A percentile compares a stretch with the other conserved stretches of the same genome.
These are phyloP conservation scores for Arnoldichthys spilopterus DNA, from an alignment of 2,797 vertebrate species.

Conservation along the genomic window DNA sequence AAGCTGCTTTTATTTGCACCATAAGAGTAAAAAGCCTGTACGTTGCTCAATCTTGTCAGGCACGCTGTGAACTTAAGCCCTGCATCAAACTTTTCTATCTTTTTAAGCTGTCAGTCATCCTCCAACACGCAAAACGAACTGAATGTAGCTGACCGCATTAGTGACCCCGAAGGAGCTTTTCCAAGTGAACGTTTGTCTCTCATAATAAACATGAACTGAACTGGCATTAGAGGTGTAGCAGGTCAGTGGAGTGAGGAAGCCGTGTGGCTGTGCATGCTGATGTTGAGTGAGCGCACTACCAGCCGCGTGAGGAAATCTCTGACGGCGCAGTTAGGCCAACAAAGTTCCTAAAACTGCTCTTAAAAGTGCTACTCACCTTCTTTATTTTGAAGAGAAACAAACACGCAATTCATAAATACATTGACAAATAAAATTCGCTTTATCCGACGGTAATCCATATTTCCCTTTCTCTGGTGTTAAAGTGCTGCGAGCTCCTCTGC, in stretches of 20 bases:
- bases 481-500: slow-evolving; percentile 54
- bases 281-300: neutral
- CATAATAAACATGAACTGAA: neutral
- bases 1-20: neutral
- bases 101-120: neutral
- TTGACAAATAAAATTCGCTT: slow-evolving; percentile 74
- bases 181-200: too few relatives aligned
- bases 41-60: neutral
- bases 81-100: neutral
- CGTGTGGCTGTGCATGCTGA: neutral
- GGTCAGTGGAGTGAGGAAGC: slow-evolving; percentile 1
- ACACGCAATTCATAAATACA: slow-evolving; percentile 75
- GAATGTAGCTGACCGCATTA: neutral
- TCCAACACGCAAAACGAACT: neutral
- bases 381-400: slow-evolving; percentile 77
- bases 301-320: neutral
- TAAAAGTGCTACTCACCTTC: slow-evolving; percentile 73
- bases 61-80: neutral
- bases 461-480: slow-evolving; percentile 54
- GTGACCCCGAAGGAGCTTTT: neutral
- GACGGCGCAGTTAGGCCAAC: neutral
- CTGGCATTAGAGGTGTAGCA: neutral
- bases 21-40: neutral
- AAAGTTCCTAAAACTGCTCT: neutral
- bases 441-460: slow-evolving; percentile 76